Base-by-base conservation (phyloP, 2,888 invertebrate species). In the Chloromyia formosa region DNA sequence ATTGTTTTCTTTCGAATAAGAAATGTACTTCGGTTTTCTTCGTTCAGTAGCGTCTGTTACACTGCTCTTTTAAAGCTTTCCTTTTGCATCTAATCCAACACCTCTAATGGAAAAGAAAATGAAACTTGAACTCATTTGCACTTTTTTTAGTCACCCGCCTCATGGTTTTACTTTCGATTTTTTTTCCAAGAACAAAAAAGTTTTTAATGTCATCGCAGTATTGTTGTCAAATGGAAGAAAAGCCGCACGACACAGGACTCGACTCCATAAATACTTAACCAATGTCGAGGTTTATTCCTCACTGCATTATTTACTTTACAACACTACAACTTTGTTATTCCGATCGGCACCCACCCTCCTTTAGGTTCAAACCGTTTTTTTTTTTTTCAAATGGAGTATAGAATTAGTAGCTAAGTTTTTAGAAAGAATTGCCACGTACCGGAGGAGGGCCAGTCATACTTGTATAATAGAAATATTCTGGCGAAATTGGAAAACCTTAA, bases 61-160 rank as follows among this genome's bases (percentile, higher is more conserved):
- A 12, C 3, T n/a, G 12, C 16, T 49, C 14, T 49, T 49, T 49
- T 49, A 3, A 49, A 3, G 12, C 16, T n/a, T 49, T 49, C 42
- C 12, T n/a, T n/a, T 49, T 49, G 12, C 16, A n/a, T 49, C 49
- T 49, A 49, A 49, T 49, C 49, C 49, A 49, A n/a, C 49, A 49
- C 49, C 49, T 49, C 49, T 49, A 49, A 49, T 49, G 49, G 49
- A 60, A 60, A 22, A 60, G 60, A 60, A 60, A 60, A 60, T 60
- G 27, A 23, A 23, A 60, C 23, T 27, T 60, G 23, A 60, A 49
- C 20, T 60, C 60, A 60, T 60, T 60, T 60, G 60, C 23, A 23
- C 60, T 23, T 27, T 60, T 60, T 23, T n/a, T 23, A 22, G 60
- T 22, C 23, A 22, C 14, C 23, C 23, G 2, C 27, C 27, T 35